phyloP scores from a whole-genome alignment of 2,888 invertebrate species.

The Drosophila greeni region DNA sequence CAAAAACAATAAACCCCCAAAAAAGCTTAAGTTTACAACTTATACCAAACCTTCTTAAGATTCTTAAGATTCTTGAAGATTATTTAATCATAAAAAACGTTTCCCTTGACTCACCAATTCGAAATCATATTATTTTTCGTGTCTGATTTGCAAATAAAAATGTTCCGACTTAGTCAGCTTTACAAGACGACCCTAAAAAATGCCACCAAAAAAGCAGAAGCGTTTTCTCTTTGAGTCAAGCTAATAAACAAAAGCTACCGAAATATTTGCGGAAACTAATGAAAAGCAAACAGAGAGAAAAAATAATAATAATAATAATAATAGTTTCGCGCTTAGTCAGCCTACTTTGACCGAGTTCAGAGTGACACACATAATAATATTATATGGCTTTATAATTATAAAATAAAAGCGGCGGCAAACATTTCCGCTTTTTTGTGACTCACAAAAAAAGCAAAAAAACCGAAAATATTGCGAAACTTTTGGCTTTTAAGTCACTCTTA shows the following conservation, averaged over 20 bases:
- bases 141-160: slow-evolving; percentile 9
- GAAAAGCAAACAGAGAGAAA: slow-evolving; percentile 3
- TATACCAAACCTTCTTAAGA: not conserved
- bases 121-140: slow-evolving; percentile 3
- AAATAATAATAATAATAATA: slow-evolving; percentile 11
- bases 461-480: slow-evolving; percentile 24
- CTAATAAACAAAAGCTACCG: not conserved
- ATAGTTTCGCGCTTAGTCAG: slow-evolving; percentile 39
- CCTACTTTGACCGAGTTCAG: slow-evolving; percentile 24
- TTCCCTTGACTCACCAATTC: slow-evolving; percentile 1
- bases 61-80: not conserved
- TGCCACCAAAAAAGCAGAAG: not conserved
- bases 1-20: not conserved
- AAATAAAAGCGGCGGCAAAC: slow-evolving; percentile 18
- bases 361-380: slow-evolving; percentile 48
- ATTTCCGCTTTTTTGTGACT: slow-evolving; percentile 40
- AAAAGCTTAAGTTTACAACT: not conserved
- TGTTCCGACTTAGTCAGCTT: slow-evolving; percentile 13
- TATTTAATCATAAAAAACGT: not conserved
- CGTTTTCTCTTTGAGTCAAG: slow-evolving; percentile 14
- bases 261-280: slow-evolving; percentile 10
- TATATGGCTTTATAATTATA: slow-evolving; percentile 42
- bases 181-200: not conserved
- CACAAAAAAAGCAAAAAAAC: slow-evolving; percentile 17
- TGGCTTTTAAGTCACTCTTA: slow-evolving; percentile 20